Evolutionary conservation across 1,140 invertebrate genomes (phyloP).

Genomic region (Drosophila ficusphila): DNA sequence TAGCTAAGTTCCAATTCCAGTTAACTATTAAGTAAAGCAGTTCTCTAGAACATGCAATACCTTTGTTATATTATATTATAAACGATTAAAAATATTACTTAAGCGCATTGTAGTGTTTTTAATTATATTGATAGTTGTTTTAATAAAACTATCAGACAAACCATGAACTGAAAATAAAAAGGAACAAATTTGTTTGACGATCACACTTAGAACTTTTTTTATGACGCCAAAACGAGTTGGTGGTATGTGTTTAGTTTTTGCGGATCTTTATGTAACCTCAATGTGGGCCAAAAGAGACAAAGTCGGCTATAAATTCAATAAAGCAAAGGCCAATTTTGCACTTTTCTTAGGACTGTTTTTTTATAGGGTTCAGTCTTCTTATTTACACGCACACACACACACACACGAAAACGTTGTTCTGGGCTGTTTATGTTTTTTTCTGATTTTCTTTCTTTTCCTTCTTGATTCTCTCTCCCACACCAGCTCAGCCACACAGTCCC

Average conservation of each 20-base stretch:
- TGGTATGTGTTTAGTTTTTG: slow-evolving; percentile 10
- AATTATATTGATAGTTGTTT: too few species aligned
- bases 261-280: slow-evolving; percentile 58
- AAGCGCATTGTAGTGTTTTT: too few species aligned
- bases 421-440: slow-evolving; percentile 66
- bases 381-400: slow-evolving; percentile 6
- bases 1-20: slow-evolving; percentile 4
- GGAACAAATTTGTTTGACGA: not conserved
- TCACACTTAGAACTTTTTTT: not conserved
- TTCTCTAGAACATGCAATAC: not conserved
- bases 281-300: slow-evolving; percentile 32
- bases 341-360: slow-evolving; percentile 11
- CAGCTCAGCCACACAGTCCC: slow-evolving; percentile 5
- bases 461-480: slow-evolving; percentile 35
- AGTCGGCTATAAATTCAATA: slow-evolving; percentile 53
- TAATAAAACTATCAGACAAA: not conserved
- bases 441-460: slow-evolving; percentile 39
- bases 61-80: too few species aligned
- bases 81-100: too few species aligned
- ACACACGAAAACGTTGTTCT: slow-evolving; percentile 41
- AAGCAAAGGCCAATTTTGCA: slow-evolving; percentile 42
- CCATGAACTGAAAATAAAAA: not conserved
- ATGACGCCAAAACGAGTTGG: too few species aligned
- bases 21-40: slow-evolving; percentile 6
- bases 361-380: slow-evolving; percentile 24